Evolutionary conservation across 2,888 invertebrate species (phyloP).

Genomic region (Sphinx pinastri): DNA sequence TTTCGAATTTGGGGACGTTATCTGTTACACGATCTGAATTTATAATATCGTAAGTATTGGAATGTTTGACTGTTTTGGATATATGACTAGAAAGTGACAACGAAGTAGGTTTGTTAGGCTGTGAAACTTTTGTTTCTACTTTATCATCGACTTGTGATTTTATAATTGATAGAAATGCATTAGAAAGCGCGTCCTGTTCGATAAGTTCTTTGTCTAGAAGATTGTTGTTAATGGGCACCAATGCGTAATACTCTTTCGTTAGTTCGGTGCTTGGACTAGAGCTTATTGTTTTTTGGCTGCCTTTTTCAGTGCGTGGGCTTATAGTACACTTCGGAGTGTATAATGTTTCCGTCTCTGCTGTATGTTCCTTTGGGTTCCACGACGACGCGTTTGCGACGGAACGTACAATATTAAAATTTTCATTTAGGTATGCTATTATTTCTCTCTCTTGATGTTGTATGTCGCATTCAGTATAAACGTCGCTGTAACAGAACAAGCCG

Average conservation of each 20-base stretch:
- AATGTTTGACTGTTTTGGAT: conserved; percentile 70
- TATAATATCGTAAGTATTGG: conserved; percentile 70
- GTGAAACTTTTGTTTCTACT: conserved; percentile 49
- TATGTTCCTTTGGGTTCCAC: conserved; percentile 54
- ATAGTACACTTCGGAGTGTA: conserved; percentile 72
- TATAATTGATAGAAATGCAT: conserved; percentile 77
- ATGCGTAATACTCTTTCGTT: conserved; percentile 72
- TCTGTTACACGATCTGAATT: conserved; percentile 51
- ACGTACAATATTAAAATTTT: conserved; percentile 52
- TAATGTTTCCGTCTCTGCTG: conserved; percentile 71
- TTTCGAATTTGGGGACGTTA: conserved; percentile 41
- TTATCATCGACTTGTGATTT: conserved; percentile 59
- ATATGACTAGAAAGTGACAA: conserved; percentile 73
- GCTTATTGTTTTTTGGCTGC: conserved; percentile 54
- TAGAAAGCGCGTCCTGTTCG: conserved; percentile 80
- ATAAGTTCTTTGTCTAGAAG: conserved; percentile 76
- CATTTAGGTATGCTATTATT: conserved; percentile 71
- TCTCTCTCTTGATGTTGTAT: conserved; percentile 77
- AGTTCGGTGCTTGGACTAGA: conserved; percentile 73
- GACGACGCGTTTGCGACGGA: conserved; percentile 44
- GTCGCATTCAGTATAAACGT: conserved; percentile 78
- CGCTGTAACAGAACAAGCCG: conserved; percentile 57
- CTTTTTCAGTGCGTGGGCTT: conserved; percentile 65
- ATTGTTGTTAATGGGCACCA: conserved; percentile 67
- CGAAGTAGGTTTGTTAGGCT: conserved; percentile 65